phyloP scores from a whole-genome alignment of 2,797 vertebrate genomes.

The Lepilemur septentrionalis region DNA sequence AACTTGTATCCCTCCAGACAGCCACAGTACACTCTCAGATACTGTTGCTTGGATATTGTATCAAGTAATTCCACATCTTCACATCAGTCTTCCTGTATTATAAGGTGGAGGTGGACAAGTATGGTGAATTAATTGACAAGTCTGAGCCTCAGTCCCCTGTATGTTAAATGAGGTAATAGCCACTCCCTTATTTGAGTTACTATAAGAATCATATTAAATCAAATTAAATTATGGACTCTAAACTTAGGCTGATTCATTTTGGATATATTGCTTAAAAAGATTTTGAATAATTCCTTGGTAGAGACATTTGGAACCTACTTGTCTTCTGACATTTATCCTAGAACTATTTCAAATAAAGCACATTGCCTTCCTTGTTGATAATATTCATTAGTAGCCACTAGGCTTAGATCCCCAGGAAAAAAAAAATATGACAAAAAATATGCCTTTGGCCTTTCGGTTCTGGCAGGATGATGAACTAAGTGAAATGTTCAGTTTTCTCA shows the following conservation, averaged over 20 bases:
- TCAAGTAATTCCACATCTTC: neutral
- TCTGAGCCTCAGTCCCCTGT: neutral
- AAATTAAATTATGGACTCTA: neutral
- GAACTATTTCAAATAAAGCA: neutral
- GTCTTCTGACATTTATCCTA: neutral
- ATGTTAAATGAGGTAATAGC: neutral
- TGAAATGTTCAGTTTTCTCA: neutral
- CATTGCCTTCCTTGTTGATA: neutral
- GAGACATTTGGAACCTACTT: neutral
- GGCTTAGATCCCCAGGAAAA: neutral
- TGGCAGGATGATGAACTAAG: neutral
- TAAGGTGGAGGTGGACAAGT: neutral
- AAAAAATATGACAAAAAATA: neutral
- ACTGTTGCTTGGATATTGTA: neutral
- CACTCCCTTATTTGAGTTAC: neutral
- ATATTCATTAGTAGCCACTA: neutral
- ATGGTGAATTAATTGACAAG: neutral
- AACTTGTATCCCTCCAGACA: too few species aligned
- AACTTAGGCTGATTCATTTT: neutral
- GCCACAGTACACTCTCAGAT: neutral
- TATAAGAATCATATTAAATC: neutral
- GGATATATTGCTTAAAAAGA: neutral
- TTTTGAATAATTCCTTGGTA: neutral
- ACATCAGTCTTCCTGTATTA: neutral
- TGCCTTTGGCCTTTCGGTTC: neutral